These are phyloP conservation scores for Eilema caniola DNA, from an alignment of 2,888 invertebrate species.

Conservation along the genomic window DNA sequence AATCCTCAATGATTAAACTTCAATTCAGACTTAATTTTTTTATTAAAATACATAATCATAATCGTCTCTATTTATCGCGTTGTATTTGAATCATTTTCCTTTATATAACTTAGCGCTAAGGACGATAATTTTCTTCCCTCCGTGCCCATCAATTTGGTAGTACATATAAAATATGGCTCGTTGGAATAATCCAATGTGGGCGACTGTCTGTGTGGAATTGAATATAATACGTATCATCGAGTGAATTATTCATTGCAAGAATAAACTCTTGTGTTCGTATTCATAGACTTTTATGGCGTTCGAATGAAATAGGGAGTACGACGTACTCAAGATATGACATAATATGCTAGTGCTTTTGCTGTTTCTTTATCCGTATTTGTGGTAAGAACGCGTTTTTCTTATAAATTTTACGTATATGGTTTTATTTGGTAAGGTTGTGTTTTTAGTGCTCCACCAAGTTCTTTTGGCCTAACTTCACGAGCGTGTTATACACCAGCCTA, in stretches of 20 bases:
- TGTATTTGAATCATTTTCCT: slow-evolving; percentile 10
- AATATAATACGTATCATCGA: slow-evolving; percentile 42
- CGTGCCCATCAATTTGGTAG: slow-evolving; percentile 30
- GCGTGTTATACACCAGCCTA: too few species aligned
- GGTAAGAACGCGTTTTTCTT: not conserved
- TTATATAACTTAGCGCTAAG: not conserved
- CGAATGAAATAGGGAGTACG: slow-evolving; percentile 28
- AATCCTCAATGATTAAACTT: too few species aligned
- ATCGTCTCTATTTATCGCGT: too few species aligned
- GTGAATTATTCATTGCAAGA: slow-evolving; percentile 48
- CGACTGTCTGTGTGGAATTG: slow-evolving; percentile 41
- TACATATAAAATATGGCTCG: slow-evolving; percentile 37
- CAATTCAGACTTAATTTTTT: not conserved
- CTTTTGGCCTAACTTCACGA: too few species aligned
- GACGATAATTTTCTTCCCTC: slow-evolving; percentile 32
- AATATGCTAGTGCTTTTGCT: slow-evolving; percentile 29
- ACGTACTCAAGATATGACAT: slow-evolving; percentile 22
- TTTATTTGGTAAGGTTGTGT: too few species aligned
- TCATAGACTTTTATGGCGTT: slow-evolving; percentile 42
- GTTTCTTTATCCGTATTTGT: slow-evolving; percentile 1
- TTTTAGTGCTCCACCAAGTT: too few species aligned
- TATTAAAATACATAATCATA: not conserved
- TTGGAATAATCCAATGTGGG: slow-evolving; percentile 33
- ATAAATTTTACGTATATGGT: not conserved
- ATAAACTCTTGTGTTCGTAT: slow-evolving; percentile 39